Conservation (phyloP, 2,113 vertebrate genomes). For the Sinocyclocheilus maitianheensis region DNA sequence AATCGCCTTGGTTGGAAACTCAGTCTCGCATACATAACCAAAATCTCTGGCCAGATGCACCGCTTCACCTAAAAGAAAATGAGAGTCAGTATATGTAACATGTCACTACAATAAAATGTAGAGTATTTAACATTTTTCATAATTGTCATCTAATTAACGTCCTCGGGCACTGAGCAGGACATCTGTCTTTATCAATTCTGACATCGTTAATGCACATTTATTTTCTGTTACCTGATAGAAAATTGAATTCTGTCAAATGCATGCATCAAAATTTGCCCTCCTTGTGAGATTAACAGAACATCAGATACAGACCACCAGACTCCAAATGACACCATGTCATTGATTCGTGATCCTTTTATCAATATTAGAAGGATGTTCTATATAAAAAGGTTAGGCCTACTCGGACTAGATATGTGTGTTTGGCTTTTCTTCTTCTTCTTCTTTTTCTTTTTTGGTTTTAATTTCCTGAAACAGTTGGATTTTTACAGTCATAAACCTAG, state of each 20-base stretch:
- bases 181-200: constrained; percentile 44
- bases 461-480: constrained; percentile 98
- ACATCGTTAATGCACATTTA: constrained; percentile 58
- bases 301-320: constrained; percentile 44
- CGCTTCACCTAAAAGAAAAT: constrained; percentile 87
- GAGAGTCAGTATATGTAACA: constrained; percentile 61
- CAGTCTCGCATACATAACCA: constrained; percentile 98
- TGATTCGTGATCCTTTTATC: constrained; percentile 58
- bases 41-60: constrained; percentile 99
- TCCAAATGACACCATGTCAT: constrained; percentile 61
- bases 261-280: constrained; percentile 27
- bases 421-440: constrained; percentile 52
- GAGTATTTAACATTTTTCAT: constrained; percentile 67
- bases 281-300: constrained; percentile 44
- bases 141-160: constrained; percentile 66
- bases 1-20: constrained; percentile 99
- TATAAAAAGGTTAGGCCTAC: constrained; percentile 57
- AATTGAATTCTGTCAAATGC: constrained; percentile 53
- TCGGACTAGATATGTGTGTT: constrained; percentile 80
- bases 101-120: constrained; percentile 66
- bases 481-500: constrained; percentile 94
- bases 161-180: constrained; percentile 48
- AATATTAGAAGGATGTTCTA: constrained; percentile 57
- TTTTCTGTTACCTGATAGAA: constrained; percentile 47
- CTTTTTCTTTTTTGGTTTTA: constrained; percentile 84